phyloP scores from a whole-genome alignment of 2,888 invertebrate genomes.

The Eucriotettix oculatus region DNA sequence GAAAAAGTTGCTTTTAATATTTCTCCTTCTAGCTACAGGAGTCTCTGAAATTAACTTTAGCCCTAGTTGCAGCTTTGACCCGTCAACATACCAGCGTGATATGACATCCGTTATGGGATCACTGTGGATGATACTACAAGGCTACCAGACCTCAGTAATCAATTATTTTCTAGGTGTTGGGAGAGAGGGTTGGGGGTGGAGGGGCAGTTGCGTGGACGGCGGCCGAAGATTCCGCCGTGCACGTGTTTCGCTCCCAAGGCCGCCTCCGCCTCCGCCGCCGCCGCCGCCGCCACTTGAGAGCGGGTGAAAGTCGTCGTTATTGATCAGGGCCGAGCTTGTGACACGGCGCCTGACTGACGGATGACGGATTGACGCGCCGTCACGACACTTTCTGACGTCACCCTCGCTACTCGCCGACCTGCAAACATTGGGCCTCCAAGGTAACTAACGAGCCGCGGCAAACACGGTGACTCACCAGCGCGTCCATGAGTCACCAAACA shows the following conservation, averaged over 20 bases:
- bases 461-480: too few species aligned
- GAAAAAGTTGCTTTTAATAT: too few species aligned
- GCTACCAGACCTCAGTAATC: too few species aligned
- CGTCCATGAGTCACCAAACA: too few species aligned
- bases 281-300: background rate
- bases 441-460: too few species aligned
- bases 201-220: background rate
- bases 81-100: too few species aligned
- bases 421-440: background rate
- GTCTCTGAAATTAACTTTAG: too few species aligned
- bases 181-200: background rate
- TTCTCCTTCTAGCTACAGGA: too few species aligned
- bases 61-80: too few species aligned
- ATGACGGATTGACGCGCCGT: constrained; percentile 10
- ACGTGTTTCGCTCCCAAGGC: background rate
- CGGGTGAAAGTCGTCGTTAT: background rate
- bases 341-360: constrained; percentile 3
- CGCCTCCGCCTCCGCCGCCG: background rate
- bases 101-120: too few species aligned
- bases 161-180: background rate
- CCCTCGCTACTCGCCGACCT: background rate
- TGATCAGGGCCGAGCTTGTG: background rate
- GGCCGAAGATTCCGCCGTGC: background rate
- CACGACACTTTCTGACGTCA: constrained; percentile 9
- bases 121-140: too few species aligned